phyloP scores from a whole-genome alignment of 2,888 invertebrate genomes.

The Hoplodrina blanda region DNA sequence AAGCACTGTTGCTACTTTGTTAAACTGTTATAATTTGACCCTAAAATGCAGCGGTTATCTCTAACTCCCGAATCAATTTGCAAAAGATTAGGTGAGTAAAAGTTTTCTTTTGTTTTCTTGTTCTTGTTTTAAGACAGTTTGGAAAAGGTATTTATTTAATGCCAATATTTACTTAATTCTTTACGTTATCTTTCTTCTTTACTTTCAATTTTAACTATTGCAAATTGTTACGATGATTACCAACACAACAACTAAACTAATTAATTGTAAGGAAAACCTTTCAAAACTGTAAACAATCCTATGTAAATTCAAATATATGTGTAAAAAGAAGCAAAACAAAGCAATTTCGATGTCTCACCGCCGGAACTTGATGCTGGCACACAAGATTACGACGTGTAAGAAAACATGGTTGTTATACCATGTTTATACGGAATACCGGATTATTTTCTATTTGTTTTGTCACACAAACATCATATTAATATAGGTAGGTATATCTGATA shows the following conservation, averaged over 20 bases:
- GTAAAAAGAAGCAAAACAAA: slow-evolving; percentile 80
- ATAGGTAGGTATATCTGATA: not conserved
- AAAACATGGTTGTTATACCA: slow-evolving; percentile 81
- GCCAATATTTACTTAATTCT: slow-evolving; percentile 23
- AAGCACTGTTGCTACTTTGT: slow-evolving; percentile 20
- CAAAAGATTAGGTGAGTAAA: slow-evolving; percentile 42
- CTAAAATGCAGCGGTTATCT: slow-evolving; percentile 41
- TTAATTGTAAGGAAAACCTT: slow-evolving; percentile 33
- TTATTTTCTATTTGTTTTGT: slow-evolving; percentile 72
- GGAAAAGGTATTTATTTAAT: slow-evolving; percentile 16
- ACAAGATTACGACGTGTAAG: slow-evolving; percentile 84
- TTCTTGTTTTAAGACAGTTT: slow-evolving; percentile 33
- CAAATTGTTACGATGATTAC: not conserved
- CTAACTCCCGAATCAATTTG: slow-evolving; percentile 42
- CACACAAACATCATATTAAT: slow-evolving; percentile 65
- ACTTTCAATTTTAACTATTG: not conserved
- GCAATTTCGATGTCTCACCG: slow-evolving; percentile 79
- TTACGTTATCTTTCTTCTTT: not conserved
- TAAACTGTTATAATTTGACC: slow-evolving; percentile 37
- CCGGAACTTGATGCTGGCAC: slow-evolving; percentile 74
- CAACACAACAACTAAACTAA: slow-evolving; percentile 4
- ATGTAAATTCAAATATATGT: slow-evolving; percentile 52
- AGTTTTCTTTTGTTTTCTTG: slow-evolving; percentile 32
- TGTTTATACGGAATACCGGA: slow-evolving; percentile 71
- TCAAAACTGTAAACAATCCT: slow-evolving; percentile 56